phyloP scores from a whole-genome alignment of 2,888 invertebrate species.

The Cataglyphis cursor region DNA sequence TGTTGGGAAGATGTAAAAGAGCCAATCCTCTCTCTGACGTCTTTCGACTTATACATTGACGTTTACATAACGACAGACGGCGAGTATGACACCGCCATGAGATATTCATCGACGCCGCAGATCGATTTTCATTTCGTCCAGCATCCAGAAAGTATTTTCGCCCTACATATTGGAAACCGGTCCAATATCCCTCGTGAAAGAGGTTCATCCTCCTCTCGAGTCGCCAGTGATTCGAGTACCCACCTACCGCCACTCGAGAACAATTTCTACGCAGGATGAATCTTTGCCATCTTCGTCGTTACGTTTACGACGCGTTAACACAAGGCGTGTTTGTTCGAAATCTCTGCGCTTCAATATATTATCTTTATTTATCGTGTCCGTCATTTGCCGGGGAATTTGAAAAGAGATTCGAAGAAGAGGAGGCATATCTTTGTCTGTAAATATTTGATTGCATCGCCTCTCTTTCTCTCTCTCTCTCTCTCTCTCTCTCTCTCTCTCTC shows the following conservation, averaged over 20 bases:
- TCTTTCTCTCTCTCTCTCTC: not conserved
- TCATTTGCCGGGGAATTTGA: not conserved
- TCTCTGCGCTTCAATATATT: not conserved
- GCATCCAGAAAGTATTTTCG: constrained; percentile 34
- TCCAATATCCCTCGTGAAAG: constrained; percentile 23
- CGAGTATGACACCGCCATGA: constrained; percentile 39
- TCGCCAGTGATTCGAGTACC: constrained; percentile 2
- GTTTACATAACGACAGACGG: constrained; percentile 38
- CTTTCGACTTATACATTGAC: constrained; percentile 52
- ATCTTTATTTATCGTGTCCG: not conserved
- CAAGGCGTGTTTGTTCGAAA: constrained; percentile 15
- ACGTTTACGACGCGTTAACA: not conserved
- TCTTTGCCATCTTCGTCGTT: constrained; percentile 11
- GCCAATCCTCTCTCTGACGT: constrained; percentile 40
- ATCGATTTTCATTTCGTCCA: constrained; percentile 63
- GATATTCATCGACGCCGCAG: constrained; percentile 65
- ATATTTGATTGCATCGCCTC: constrained; percentile 11
- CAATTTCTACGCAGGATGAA: constrained; percentile 1
- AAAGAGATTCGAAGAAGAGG: not conserved
- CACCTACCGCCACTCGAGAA: constrained; percentile 3
- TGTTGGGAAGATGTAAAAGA: constrained; percentile 52
- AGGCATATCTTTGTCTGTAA: not conserved
- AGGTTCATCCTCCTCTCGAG: not conserved
- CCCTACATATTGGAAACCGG: constrained; percentile 48
- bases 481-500: not conserved